Percentiles rank a stretch among this genome's conserved stretches.
Conservation (phyloP, 92 coral and sea anemone genomes). For the Phenganax subtilis region DNA sequence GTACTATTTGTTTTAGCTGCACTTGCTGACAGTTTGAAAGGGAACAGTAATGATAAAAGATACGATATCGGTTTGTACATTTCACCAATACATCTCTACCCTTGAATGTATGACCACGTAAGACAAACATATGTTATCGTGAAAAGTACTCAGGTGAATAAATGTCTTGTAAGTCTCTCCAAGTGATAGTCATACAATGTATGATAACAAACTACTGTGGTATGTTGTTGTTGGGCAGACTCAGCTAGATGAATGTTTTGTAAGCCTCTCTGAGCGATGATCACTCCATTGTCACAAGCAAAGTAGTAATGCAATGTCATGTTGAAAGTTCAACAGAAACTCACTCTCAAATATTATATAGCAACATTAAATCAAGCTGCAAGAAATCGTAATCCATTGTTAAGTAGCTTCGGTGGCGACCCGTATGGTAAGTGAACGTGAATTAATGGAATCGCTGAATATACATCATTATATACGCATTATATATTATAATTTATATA, state of each 20-base stretch:
- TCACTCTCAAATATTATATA: not conserved
- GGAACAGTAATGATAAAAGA: conserved; percentile 5
- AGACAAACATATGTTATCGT: too few species aligned
- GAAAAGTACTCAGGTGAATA: too few species aligned
- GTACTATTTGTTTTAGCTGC: not conserved
- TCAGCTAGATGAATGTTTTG: too few species aligned
- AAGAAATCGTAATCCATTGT: conserved; percentile 20
- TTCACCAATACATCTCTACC: not conserved
- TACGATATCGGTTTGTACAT: conserved; percentile 22
- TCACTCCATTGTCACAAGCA: not conserved
- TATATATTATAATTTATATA: too few species aligned
- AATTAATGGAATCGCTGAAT: too few species aligned
- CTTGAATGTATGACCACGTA: too few species aligned
- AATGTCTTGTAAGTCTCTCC: too few species aligned
- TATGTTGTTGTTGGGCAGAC: too few species aligned
- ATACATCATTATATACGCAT: too few species aligned
- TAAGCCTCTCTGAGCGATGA: too few species aligned
- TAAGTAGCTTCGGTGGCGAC: conserved; percentile 33
- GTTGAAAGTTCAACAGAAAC: not conserved
- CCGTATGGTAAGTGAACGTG: conserved; percentile 18
- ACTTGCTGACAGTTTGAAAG: not conserved
- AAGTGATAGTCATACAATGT: too few species aligned
- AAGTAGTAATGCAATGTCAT: not conserved
- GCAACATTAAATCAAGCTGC: conserved; percentile 38
- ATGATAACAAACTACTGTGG: too few species aligned